These are phyloP conservation scores for Loripinus fragilis DNA, from an alignment of 2,888 invertebrate species.

Conservation along the genomic window DNA sequence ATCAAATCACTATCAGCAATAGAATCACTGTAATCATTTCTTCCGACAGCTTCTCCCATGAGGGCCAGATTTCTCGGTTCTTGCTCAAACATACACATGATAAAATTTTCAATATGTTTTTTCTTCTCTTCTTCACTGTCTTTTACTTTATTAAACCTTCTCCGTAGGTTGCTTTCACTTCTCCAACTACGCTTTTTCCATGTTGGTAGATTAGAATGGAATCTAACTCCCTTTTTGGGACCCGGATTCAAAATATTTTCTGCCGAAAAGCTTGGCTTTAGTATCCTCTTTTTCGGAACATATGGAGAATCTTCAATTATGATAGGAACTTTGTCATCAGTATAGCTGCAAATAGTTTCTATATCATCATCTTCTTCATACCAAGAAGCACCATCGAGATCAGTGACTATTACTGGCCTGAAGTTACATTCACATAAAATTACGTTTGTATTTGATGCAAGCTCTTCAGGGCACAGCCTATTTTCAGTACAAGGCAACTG, in stretches of 20 bases:
- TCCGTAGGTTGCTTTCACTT: slow-evolving; percentile 4
- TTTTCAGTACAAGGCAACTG: neutral
- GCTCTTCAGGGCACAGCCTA: neutral
- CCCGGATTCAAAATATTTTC: neutral
- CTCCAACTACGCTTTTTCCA: slow-evolving; percentile 5
- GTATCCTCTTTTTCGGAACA: slow-evolving; percentile 26
- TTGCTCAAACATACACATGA: slow-evolving; percentile 48
- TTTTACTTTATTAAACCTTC: neutral
- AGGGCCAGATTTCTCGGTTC: slow-evolving; percentile 44
- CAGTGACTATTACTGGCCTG: neutral
- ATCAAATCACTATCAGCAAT: neutral
- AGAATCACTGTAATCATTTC: neutral
- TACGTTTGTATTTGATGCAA: neutral
- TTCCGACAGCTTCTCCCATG: neutral
- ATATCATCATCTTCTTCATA: slow-evolving; percentile 16
- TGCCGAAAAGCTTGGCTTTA: neutral
- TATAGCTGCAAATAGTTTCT: neutral
- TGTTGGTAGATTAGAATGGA: slow-evolving; percentile 17
- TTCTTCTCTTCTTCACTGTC: slow-evolving; percentile 37
- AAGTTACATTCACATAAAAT: slow-evolving; percentile 15
- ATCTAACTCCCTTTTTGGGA: slow-evolving; percentile 18
- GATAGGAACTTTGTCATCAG: slow-evolving; percentile 34
- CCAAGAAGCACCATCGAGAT: slow-evolving; percentile 1
- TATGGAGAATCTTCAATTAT: slow-evolving; percentile 48
- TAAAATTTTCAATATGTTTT: slow-evolving; percentile 49